phyloP scores from a whole-genome alignment of 2,888 invertebrate genomes.

The Pocota personata region DNA sequence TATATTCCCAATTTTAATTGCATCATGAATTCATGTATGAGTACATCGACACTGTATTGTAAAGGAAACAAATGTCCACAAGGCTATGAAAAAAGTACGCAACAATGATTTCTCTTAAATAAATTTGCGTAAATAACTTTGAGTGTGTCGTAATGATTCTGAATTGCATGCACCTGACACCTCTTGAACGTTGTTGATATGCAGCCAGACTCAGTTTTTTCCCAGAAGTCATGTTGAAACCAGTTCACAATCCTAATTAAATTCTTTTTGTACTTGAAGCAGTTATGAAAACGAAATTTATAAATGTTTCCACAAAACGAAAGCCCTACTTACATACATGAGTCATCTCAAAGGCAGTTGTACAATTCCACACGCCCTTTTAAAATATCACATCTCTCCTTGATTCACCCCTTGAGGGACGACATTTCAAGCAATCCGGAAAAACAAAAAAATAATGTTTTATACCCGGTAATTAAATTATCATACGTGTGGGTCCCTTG shows the following conservation, averaged over 20 bases:
- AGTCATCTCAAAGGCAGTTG: background rate
- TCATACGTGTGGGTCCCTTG: slow-evolving; percentile 63
- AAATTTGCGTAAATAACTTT: background rate
- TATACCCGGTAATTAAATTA: slow-evolving; percentile 54
- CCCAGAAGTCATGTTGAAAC: background rate
- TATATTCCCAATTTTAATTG: no score
- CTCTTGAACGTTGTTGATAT: background rate
- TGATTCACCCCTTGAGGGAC: slow-evolving; percentile 34
- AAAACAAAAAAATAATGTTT: slow-evolving; percentile 16
- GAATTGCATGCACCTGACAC: background rate
- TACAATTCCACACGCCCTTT: slow-evolving; percentile 9
- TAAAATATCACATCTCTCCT: background rate
- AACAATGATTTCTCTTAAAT: no score
- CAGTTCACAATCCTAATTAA: background rate
- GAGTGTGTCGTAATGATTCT: background rate
- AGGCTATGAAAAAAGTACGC: no score
- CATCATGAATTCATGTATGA: no score
- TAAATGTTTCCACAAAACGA: background rate
- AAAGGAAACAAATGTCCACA: no score
- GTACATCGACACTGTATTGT: no score
- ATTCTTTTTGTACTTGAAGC: background rate
- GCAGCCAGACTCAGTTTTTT: background rate
- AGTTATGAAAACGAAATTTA: slow-evolving; percentile 15
- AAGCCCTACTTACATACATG: background rate
- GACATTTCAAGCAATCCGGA: slow-evolving; percentile 34